These are phyloP conservation scores for Drosophila phalerata DNA, from an alignment of 2,888 invertebrate species.

Conservation along the genomic window DNA sequence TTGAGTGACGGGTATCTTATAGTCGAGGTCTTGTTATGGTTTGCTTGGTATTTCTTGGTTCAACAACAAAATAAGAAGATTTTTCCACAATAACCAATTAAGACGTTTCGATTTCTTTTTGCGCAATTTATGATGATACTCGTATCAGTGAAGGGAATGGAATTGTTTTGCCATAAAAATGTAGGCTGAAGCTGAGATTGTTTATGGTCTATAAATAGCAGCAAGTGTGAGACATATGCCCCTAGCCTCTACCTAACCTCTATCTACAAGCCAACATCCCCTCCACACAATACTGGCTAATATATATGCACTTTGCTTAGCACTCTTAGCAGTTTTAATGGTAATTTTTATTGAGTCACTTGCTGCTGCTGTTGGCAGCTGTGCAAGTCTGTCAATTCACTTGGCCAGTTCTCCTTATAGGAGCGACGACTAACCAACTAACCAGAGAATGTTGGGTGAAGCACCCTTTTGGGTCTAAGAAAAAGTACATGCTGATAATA, in stretches of 20 bases:
- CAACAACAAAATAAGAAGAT: background rate
- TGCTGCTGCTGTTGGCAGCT: constrained; percentile 47
- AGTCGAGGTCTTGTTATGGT: background rate
- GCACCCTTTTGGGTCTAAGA: constrained; percentile 46
- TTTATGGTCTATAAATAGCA: constrained; percentile 61
- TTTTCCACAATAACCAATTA: constrained; percentile 28
- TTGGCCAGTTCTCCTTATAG: constrained; percentile 14
- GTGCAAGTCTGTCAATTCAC: constrained; percentile 54
- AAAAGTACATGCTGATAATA: constrained; percentile 50
- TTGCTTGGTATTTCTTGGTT: background rate
- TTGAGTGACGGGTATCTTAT: background rate
- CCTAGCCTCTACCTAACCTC: background rate
- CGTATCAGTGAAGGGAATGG: constrained; percentile 19
- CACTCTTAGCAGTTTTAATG: constrained; percentile 57
- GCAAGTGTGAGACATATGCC: constrained; percentile 29
- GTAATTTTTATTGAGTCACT: constrained; percentile 68
- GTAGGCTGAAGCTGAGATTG: constrained; percentile 23
- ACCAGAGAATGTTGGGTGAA: constrained; percentile 50
- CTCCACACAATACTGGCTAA: background rate
- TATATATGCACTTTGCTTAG: constrained; percentile 61
- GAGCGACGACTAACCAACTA: background rate
- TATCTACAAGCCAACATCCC: background rate
- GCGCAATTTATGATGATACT: constrained; percentile 45
- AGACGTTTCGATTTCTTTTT: constrained; percentile 24
- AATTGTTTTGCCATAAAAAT: constrained; percentile 30